Percentiles rank a stretch among this genome's conserved stretches.
Conservation (phyloP, 1,140 invertebrate genomes). For the Agrilus planipennis region DNA sequence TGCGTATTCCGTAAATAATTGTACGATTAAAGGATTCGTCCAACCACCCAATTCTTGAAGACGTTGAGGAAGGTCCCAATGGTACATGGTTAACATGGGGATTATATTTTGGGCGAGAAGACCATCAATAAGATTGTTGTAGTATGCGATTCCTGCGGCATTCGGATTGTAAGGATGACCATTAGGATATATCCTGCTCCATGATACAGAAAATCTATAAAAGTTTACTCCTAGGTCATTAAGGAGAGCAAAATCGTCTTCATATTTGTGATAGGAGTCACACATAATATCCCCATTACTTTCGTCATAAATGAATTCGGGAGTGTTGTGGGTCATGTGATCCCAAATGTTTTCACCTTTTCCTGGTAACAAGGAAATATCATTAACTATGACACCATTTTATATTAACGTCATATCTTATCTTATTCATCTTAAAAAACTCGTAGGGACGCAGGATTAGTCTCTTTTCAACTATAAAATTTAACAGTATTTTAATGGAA, state of each 20-base stretch:
- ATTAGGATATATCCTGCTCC: constrained; percentile 43
- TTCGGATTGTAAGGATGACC: constrained; percentile 41
- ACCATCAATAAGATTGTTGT: constrained; percentile 46
- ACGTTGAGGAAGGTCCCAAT: constrained; percentile 20
- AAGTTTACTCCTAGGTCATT: constrained; percentile 37
- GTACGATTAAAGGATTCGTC: constrained; percentile 21
- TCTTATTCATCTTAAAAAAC: no score
- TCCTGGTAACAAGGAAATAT: no score
- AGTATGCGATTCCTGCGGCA: constrained; percentile 47
- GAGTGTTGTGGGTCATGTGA: constrained; percentile 22
- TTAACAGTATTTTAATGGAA: no score
- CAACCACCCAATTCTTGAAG: constrained; percentile 26
- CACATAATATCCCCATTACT: constrained; percentile 40
- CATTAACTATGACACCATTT: no score
- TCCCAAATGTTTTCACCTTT: constrained; percentile 33
- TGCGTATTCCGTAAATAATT: constrained; percentile 27
- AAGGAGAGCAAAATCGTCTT: constrained; percentile 37
- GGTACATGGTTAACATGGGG: constrained; percentile 41
- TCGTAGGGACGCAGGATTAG: no score
- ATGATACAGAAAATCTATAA: constrained; percentile 50
- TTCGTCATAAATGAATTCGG: constrained; percentile 25
- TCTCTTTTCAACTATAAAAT: no score
- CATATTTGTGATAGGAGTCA: constrained; percentile 38
- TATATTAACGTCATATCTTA: no score
- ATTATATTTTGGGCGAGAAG: constrained; percentile 38